Percentiles rank a stretch among this genome's conserved stretches.
Evolutionary conservation across 2,113 vertebrate species (phyloP).

Genomic region (Machaerirhynchus nigripectus): DNA sequence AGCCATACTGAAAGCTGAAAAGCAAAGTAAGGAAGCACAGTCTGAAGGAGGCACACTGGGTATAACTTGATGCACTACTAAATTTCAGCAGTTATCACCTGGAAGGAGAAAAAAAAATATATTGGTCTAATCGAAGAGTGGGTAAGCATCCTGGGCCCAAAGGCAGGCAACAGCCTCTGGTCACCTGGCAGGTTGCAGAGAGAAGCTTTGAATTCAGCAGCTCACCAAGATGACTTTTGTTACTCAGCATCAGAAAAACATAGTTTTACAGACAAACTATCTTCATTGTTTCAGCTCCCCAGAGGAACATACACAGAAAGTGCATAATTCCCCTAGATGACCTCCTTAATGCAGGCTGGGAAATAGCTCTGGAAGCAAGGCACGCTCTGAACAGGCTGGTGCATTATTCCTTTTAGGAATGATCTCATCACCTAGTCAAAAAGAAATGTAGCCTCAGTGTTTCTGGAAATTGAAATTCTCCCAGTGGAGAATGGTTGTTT

Average conservation of each 20-base stretch:
- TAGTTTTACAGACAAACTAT: neutral
- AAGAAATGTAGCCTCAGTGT: neutral
- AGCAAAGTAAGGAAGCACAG: neutral
- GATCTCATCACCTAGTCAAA: neutral
- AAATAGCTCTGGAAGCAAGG: neutral
- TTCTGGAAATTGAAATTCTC: slow-evolving; percentile 14
- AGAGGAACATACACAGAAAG: neutral
- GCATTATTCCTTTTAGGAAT: neutral
- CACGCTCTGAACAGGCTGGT: neutral
- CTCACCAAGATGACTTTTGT: neutral
- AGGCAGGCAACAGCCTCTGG: neutral
- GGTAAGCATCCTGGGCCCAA: neutral
- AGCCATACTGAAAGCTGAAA: neutral
- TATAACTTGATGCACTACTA: neutral
- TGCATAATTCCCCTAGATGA: neutral
- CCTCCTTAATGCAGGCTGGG: neutral
- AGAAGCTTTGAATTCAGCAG: neutral
- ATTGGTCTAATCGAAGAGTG: neutral
- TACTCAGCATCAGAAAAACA: neutral
- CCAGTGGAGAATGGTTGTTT: neutral
- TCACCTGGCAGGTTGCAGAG: neutral
- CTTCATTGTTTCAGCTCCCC: neutral
- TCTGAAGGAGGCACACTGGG: neutral
- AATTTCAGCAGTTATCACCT: neutral
- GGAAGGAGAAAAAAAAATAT: neutral